Evolutionary conservation across 2,113 vertebrate species (phyloP).

Genomic region (Pteronura brasiliensis): DNA sequence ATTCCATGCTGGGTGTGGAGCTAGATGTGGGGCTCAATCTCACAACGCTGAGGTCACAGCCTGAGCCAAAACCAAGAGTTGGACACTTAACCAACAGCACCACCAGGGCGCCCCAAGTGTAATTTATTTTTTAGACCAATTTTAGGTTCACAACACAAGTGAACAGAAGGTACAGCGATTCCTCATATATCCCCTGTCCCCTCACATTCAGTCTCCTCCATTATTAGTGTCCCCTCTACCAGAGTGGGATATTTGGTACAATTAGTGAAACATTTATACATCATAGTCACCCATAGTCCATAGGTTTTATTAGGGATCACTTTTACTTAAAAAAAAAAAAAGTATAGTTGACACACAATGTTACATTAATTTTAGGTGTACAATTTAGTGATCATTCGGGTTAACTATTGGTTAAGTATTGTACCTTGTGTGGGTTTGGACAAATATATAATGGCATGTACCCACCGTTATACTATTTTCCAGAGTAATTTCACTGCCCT

Average conservation of each 20-base stretch:
- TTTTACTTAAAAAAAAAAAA: too few relatives aligned
- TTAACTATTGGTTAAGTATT: background rate
- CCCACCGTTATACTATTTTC: background rate
- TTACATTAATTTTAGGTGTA: background rate
- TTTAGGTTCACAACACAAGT: background rate
- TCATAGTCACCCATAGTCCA: background rate
- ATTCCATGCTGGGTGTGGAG: rapidly evolving
- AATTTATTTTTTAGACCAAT: background rate
- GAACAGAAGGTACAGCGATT: background rate
- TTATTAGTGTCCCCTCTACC: background rate
- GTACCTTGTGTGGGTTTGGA: background rate
- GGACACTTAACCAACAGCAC: background rate
- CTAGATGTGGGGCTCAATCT: background rate
- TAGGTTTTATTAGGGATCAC: background rate
- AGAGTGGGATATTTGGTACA: background rate
- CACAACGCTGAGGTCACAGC: background rate
- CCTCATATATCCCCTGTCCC: too few relatives aligned
- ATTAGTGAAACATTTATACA: background rate
- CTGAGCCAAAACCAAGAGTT: background rate
- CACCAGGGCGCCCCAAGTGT: background rate
- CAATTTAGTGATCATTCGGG: background rate
- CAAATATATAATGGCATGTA: background rate
- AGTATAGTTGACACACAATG: background rate
- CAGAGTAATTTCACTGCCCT: background rate
- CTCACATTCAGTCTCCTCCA: too few relatives aligned